Conservation (phyloP, 2,888 invertebrate species). For the Thelaira solivaga region DNA sequence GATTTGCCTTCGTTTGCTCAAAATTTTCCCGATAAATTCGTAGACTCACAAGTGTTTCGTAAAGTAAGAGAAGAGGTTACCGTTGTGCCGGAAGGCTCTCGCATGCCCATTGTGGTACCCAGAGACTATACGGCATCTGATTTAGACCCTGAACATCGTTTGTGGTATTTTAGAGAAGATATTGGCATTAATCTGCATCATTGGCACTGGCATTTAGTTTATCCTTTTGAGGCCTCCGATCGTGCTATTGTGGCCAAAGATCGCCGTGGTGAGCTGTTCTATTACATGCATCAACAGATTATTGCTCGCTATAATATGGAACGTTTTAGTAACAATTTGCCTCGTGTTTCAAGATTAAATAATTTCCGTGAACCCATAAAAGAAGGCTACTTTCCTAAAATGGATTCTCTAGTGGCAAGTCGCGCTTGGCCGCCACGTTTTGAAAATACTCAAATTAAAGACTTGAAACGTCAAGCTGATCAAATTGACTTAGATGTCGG, state of each 20-base stretch:
- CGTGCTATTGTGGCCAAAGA: constrained; percentile 81
- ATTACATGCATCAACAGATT: constrained; percentile 85
- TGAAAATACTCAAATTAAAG: constrained; percentile 78
- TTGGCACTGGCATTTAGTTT: constrained; percentile 82
- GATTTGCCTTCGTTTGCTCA: constrained; percentile 82
- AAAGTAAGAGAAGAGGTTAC: constrained; percentile 80
- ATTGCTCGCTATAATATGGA: constrained; percentile 85
- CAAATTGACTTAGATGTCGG: constrained; percentile 82
- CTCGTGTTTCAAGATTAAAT: constrained; percentile 81
- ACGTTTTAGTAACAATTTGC: constrained; percentile 84
- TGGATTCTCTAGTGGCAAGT: constrained; percentile 87
- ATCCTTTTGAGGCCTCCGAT: constrained; percentile 84
- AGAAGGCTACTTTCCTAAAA: constrained; percentile 90
- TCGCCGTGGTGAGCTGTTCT: constrained; percentile 87
- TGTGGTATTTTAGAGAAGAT: constrained; percentile 79
- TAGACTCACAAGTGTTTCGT: constrained; percentile 80
- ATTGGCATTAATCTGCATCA: constrained; percentile 79
- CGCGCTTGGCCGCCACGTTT: constrained; percentile 86
- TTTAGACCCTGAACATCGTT: constrained; percentile 85
- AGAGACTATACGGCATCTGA: constrained; percentile 87
- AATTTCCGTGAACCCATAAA: constrained; percentile 84
- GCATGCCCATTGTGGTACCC: constrained; percentile 81
- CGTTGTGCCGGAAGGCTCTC: constrained; percentile 80
- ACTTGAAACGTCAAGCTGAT: constrained; percentile 84
- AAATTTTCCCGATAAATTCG: constrained; percentile 82